phyloP scores from a whole-genome alignment of 2,113 vertebrate genomes.

The Speoplatyrhinus poulsoni region DNA sequence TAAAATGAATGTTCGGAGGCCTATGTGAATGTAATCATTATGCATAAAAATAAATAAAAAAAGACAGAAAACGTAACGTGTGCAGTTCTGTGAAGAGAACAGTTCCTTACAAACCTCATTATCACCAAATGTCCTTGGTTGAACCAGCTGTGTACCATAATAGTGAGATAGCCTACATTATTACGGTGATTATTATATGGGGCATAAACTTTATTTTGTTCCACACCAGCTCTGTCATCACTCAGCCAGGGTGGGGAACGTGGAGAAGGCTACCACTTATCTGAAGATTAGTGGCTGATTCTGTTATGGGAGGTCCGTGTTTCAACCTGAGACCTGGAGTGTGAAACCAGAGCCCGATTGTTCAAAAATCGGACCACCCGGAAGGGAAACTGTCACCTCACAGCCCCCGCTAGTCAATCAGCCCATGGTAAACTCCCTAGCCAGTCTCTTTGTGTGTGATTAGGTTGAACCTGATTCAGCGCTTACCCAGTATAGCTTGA shows the following conservation, averaged over 20 bases:
- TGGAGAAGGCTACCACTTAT: constrained; percentile 43
- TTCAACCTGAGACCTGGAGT: constrained; percentile 65
- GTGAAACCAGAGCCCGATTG: constrained; percentile 70
- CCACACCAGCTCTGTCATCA: constrained; percentile 42
- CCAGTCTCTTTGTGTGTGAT: neutral
- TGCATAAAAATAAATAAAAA: no score
- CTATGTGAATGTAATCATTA: no score
- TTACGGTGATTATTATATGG: no score
- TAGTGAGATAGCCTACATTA: no score
- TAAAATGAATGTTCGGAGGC: no score
- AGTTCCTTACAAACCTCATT: no score
- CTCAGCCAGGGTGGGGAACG: constrained; percentile 38
- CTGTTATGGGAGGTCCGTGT: constrained; percentile 65
- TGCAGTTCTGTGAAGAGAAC: no score
- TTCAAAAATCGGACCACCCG: constrained; percentile 61
- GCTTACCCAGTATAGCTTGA: constrained; percentile 89
- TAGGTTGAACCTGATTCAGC: constrained; percentile 5
- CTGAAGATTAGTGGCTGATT: constrained; percentile 57
- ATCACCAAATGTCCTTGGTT: no score
- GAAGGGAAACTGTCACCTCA: constrained; percentile 35
- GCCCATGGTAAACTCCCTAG: neutral
- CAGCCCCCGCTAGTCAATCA: constrained; percentile 10
- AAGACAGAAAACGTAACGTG: no score
- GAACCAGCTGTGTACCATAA: no score
- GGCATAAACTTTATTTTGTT: no score